Base-by-base conservation (phyloP, 2,797 vertebrate genomes). In the Acropternis orthonyx region DNA sequence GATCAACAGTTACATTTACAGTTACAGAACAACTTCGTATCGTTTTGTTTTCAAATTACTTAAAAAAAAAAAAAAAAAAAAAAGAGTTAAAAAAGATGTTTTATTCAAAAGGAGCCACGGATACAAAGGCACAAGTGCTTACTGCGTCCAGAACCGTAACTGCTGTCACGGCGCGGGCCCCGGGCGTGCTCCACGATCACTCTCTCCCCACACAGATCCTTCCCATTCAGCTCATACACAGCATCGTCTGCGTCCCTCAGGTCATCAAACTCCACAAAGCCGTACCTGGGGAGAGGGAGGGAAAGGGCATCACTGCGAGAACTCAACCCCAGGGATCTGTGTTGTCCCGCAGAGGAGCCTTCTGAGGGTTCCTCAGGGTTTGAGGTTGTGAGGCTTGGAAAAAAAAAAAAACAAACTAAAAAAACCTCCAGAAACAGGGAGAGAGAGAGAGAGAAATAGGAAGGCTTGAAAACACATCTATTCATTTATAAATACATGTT, bases 101-200 rank as follows among this genome's bases (percentile, higher is more conserved):
- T 96, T 95, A 96, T 86, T 97, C 93, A 54, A 96, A 92, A 75
- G 14, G 85, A 88, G 41, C 69, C 94, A 97, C 0, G 16, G 89
- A 92, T 96, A 96, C 95, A 97, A 97, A 92, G 89, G 95, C 92
- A 92, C 94, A 80, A 96, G 97, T 98, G 98, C 99, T 99, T 98
- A 99, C 99, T 99, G 98, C 99, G 98, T 95, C 98, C 98, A 68
- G 98, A 98, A 86, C 98, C 98, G 79, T 99, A 99, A 95, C 98
- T 98, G 86, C 99, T 98, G 62, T 99, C 99, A 3, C 99, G 98
- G 6, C 99, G 99, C 1, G 99, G 99, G 58, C 99, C 99, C 74
- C 99, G 98, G 94, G 99, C 99, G 94, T 99, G 99, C 94, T 99
- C 99, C 96, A 99, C 99, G 52, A 99, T 99, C 92, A 99, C 99